Base-by-base conservation (phyloP, 1,140 invertebrate species). In the Drosophila triauraria region DNA sequence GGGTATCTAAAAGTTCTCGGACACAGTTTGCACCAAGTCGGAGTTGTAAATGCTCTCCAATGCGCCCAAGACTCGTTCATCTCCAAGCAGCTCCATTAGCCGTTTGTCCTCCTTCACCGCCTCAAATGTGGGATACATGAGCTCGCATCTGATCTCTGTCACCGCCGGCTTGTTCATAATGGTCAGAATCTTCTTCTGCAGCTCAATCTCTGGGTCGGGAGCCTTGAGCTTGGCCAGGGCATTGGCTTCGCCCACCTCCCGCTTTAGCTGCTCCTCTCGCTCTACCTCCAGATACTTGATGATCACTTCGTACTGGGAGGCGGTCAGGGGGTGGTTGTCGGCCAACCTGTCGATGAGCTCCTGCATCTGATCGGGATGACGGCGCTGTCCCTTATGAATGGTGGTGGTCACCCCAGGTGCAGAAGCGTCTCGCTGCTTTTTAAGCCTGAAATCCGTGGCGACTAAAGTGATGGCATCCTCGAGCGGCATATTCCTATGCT, bases 401-500 rank as follows among this genome's bases (percentile, higher is more conserved):
- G 61, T 20, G 25, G 13, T 63, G 8, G 61, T 8, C 1, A n/a
- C 23, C 5, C 13, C n/a, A 2, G 50, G 42, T 15, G 25, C 17
- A 7, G 20, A n/a, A 4, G 67, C 68, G 40, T 81, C 82, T 1
- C 77, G 80, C n/a, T 81, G 62, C 85, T 97, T 95, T 91, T 97
- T 97, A 58, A 95, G 95, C 57, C 96, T 95, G 93, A 97, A 98
- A 93, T 97, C 97, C 20, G 96, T 94, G 23, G 94, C 94, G 38
- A 99, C 94, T 44, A 98, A 94, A 65, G 94, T 94, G 61, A 98
- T 94, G 2, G 98, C 97, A 93, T 98, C 97, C 58, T 98, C 97
- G n/a, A 98, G 84, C 0, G 97, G 97, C 97, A 99, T 98, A 93
- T 99, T 98, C 75, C 98, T 95, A 91, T 99, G 98, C 92, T 98